Conservation (phyloP, 2,113 vertebrate genomes). For the Ovibos moschatus region DNA sequence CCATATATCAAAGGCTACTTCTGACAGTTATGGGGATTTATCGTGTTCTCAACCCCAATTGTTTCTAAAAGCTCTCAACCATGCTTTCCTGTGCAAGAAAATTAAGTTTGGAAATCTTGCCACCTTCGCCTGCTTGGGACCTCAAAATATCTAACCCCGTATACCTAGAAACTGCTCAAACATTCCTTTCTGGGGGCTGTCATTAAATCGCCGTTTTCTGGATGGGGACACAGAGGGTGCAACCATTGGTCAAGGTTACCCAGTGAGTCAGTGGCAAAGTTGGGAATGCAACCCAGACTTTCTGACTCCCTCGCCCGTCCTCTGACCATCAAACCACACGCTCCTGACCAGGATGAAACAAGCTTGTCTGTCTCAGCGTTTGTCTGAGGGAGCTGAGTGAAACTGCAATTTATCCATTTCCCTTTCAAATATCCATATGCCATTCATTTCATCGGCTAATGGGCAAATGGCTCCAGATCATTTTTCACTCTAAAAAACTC, state of each 20-base stretch:
- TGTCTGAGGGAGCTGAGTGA: background rate
- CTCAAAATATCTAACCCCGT: background rate
- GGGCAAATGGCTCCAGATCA: background rate
- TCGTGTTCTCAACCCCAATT: background rate
- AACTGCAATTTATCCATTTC: background rate
- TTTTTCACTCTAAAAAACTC: constrained; percentile 7
- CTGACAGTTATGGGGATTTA: constrained; percentile 9
- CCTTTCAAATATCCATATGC: background rate
- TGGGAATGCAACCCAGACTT: constrained; percentile 72
- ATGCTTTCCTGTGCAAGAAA: constrained; percentile 19
- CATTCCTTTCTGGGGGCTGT: constrained; percentile 48
- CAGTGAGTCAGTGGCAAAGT: constrained; percentile 58
- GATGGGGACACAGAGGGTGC: constrained; percentile 20
- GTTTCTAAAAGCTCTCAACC: constrained; percentile 27
- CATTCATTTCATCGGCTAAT: constrained; percentile 21
- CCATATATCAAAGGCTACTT: constrained; percentile 33
- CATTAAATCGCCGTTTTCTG: constrained; percentile 54
- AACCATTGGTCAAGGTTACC: constrained; percentile 62
- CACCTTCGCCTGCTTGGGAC: constrained; percentile 7
- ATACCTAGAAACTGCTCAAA: constrained; percentile 40
- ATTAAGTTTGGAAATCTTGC: constrained; percentile 22
- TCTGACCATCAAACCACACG: constrained; percentile 67
- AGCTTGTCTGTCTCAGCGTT: constrained; percentile 38
- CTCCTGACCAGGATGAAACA: constrained; percentile 53
- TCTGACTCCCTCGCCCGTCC: constrained; percentile 62